Evolutionary conservation across 2,113 vertebrate genomes (phyloP).

Genomic region (Oreochromis aureus): DNA sequence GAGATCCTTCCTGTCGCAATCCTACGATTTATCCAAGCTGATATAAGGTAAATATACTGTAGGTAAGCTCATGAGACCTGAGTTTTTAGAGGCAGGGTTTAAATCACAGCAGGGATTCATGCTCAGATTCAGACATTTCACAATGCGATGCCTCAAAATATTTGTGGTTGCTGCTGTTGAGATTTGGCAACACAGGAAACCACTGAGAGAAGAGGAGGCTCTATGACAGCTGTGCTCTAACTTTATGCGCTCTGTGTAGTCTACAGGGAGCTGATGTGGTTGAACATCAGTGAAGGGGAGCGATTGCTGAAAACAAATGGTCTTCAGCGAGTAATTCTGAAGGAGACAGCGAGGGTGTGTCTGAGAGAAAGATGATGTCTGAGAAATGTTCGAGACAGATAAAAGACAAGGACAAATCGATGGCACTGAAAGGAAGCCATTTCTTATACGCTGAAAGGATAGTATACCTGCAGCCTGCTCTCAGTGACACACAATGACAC

Average conservation of each 20-base stretch:
- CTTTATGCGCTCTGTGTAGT: not conserved
- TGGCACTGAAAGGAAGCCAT: constrained; percentile 5
- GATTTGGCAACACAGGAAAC: constrained; percentile 1
- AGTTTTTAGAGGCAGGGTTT: not conserved
- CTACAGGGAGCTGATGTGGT: constrained; percentile 16
- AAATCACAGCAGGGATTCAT: not conserved
- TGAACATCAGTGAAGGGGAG: constrained; percentile 16
- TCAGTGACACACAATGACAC: constrained; percentile 33
- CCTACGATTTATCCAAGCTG: not conserved
- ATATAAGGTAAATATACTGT: not conserved
- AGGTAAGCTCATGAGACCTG: not conserved
- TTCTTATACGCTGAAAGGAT: constrained; percentile 1
- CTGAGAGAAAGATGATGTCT: not conserved
- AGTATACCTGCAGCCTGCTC: not conserved
- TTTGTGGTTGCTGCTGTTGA: constrained; percentile 22
- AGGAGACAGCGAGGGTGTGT: not conserved
- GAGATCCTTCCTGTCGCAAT: not conserved
- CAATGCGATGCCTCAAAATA: constrained; percentile 10
- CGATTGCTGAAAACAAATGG: constrained; percentile 1
- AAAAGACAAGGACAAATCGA: constrained; percentile 1
- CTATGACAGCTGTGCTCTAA: not conserved
- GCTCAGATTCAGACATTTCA: not conserved
- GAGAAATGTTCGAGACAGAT: not conserved
- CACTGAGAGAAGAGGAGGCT: not conserved
- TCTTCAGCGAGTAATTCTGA: not conserved